Evolutionary conservation across 2,888 invertebrate genomes (phyloP).

Genomic region (Pseudoips prasinana): DNA sequence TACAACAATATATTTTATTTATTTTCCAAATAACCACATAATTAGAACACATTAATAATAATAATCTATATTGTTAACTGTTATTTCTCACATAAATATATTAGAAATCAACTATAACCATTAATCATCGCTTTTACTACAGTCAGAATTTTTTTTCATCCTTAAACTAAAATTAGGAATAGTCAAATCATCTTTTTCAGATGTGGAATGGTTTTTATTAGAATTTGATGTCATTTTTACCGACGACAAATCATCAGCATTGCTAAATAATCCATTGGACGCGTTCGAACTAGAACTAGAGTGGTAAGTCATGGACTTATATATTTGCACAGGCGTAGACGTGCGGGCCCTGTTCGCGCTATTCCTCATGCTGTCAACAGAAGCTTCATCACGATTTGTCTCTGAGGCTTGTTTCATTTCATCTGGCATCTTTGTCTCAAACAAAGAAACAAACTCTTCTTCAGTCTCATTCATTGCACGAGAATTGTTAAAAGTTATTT

Average conservation of each 20-base stretch:
- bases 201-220: constrained; percentile 67
- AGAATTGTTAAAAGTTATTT: constrained; percentile 70
- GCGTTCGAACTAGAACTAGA: constrained; percentile 75
- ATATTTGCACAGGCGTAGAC: constrained; percentile 81
- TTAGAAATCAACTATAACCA: constrained; percentile 22
- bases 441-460: constrained; percentile 65
- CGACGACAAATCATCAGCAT: constrained; percentile 80
- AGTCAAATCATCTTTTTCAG: constrained; percentile 73
- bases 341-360: constrained; percentile 71
- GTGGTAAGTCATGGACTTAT: constrained; percentile 66
- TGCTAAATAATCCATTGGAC: constrained; percentile 74
- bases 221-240: constrained; percentile 76
- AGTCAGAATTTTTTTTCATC: constrained; percentile 58
- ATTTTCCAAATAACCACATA: too few relatives aligned
- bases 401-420: constrained; percentile 53
- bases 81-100: too few relatives aligned
- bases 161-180: constrained; percentile 74
- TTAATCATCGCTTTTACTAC: constrained; percentile 64
- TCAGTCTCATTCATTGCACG: constrained; percentile 49
- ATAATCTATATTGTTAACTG: too few relatives aligned
- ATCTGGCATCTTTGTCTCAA: constrained; percentile 72
- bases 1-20: too few relatives aligned
- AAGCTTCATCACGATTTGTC: constrained; percentile 42
- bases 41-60: too few relatives aligned
- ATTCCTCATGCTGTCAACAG: constrained; percentile 48